phyloP scores from a whole-genome alignment of 1,140 invertebrate species.

The Anastrepha ludens region DNA sequence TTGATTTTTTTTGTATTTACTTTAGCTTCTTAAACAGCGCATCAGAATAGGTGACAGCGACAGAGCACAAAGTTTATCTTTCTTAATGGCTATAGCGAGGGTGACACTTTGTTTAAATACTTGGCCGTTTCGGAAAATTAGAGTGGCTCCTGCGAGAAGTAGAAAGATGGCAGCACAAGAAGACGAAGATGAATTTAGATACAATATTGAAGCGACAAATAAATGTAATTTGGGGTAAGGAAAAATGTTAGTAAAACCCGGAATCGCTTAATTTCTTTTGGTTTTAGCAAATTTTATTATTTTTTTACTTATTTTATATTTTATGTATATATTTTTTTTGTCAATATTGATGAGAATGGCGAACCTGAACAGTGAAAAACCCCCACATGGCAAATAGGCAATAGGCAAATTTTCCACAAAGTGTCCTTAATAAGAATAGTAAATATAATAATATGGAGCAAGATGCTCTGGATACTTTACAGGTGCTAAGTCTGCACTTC shows the following conservation, averaged over 20 bases:
- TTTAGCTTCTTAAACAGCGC: conserved; percentile 54
- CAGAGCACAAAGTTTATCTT: conserved; percentile 69
- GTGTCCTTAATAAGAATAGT: too few species aligned
- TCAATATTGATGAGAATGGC: too few species aligned
- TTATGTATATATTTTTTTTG: too few species aligned
- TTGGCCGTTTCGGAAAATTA: conserved; percentile 51
- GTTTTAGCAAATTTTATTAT: background rate
- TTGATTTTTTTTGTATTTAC: background rate
- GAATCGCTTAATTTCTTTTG: background rate
- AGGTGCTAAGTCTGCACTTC: too few species aligned
- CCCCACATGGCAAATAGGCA: too few species aligned
- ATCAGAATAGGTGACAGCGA: conserved; percentile 31
- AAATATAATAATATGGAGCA: too few species aligned
- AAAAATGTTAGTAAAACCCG: conserved; percentile 18
- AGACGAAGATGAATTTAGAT: conserved; percentile 45
- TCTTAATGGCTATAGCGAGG: conserved; percentile 64
- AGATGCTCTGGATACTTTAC: too few species aligned
- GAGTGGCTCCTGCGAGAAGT: background rate
- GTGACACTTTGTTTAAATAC: conserved; percentile 53
- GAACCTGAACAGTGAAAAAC: too few species aligned
- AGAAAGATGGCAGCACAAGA: background rate
- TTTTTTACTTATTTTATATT: too few species aligned
- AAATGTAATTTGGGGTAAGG: background rate
- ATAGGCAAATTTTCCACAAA: too few species aligned
- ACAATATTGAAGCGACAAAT: conserved; percentile 10